These are phyloP conservation scores for Acheta domesticus DNA, from an alignment of 2,888 invertebrate genomes.

Conservation along the genomic window DNA sequence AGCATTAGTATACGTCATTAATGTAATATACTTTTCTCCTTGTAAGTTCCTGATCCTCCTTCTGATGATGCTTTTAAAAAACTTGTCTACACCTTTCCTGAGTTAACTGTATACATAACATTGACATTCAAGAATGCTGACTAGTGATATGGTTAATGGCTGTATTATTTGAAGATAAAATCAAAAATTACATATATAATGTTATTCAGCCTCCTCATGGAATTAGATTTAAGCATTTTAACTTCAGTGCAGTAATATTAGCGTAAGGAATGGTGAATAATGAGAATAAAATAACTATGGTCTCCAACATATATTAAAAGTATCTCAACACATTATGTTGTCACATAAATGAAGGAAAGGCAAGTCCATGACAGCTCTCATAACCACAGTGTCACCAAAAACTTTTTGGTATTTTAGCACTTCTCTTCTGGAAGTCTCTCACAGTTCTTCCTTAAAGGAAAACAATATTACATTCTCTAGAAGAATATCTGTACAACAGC, in stretches of 20 bases:
- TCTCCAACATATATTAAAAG: neutral
- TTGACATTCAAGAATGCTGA: neutral
- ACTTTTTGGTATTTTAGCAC: neutral
- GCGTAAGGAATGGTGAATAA: neutral
- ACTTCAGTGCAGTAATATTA: neutral
- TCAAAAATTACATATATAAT: neutral
- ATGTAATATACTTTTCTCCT: neutral
- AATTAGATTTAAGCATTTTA: neutral
- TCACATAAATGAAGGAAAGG: neutral
- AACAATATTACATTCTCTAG: too few species aligned
- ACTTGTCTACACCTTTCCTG: neutral
- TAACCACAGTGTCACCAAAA: conserved; percentile 1
- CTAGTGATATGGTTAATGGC: conserved; percentile 23
- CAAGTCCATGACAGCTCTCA: neutral
- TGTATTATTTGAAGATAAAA: neutral
- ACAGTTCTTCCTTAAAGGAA: too few species aligned
- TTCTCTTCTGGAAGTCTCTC: neutral
- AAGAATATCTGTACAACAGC: too few species aligned
- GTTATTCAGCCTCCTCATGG: neutral
- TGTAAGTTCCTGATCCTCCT: neutral
- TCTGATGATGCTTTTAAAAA: neutral
- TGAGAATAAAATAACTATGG: neutral
- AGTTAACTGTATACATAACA: neutral
- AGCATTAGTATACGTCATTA: conserved; percentile 11
- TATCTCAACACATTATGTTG: neutral